Evolutionary conservation across 2,888 invertebrate genomes (phyloP), one percentile per base, ranked within the genome.

Genomic region (Orthonychiurus folsomi): DNA sequence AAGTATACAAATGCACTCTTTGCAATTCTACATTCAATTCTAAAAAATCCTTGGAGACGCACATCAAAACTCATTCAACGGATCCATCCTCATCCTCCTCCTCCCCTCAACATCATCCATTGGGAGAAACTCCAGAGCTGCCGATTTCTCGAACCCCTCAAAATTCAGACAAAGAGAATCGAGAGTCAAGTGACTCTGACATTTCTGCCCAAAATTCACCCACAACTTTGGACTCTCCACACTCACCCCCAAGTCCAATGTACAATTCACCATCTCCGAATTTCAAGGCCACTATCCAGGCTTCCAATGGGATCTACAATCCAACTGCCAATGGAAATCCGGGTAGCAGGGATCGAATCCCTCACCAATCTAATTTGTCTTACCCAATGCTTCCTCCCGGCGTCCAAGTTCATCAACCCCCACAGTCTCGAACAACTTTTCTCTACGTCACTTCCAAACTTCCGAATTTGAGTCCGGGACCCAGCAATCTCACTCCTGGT

Each of bases 21-120:
- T 93, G 93, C 77, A 88, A 91, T 74, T 88, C 89, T 73, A 92
- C 91, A 0, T 93, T 93, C 75, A 89, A 86, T 74, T 91, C 88
- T 26, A 92, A 92, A 77, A 92, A 92, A 76, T 86, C 87, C 71
- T 89, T 93, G 88, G 92, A 92, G 76, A 84, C 87, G 20, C 92
- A 93, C 77, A 91, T 92, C 62, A 87, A 87, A 75, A 85, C 84
- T 1, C 88, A 88, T 75, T 84, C 86, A 50, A 85, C 77, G 2
- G 50, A 52, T 52, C 12, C 27, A 54, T 67, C 73, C 2, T 66
- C 71, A 12, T 25, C 63, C 25, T 28, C 26, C 60, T n/a, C 2
- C 37, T n/a, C 23, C 18, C 57, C 59, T 28, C 24, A 27, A 1
- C 57, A 54, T 52, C 26, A 77, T 77, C 73, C 78, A 82, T 27